Percentiles rank a stretch among this genome's conserved stretches.
These are phyloP conservation scores for Camponotus pennsylvanicus DNA, from an alignment of 1,140 invertebrate species.

Conservation along the genomic window DNA sequence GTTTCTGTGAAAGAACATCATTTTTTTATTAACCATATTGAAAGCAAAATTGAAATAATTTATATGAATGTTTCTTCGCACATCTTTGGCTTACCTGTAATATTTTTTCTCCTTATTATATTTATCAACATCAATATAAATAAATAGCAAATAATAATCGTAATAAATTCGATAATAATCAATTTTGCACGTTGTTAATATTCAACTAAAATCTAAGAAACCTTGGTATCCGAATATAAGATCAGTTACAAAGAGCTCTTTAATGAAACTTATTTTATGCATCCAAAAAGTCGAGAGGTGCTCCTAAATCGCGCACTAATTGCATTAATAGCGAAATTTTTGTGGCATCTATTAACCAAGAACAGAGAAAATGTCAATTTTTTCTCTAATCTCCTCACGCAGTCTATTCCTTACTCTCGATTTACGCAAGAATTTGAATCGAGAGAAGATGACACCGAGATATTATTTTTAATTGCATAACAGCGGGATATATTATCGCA, in stretches of 20 bases:
- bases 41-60: neutral
- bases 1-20: neutral
- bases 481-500: neutral
- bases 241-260: no score
- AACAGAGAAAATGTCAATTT: constrained; percentile 11
- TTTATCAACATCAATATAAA: neutral
- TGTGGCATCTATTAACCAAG: neutral
- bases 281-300: no score
- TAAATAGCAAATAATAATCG: no score
- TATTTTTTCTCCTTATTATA: neutral
- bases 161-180: neutral
- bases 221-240: no score
- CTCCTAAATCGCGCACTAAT: neutral
- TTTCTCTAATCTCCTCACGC: neutral
- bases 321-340: constrained; percentile 50
- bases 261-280: no score
- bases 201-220: neutral
- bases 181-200: neutral
- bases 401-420: neutral
- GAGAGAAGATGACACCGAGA: no score
- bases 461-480: no score
- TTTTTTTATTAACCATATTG: neutral
- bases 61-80: neutral
- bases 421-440: neutral
- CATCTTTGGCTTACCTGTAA: neutral